Evolutionary conservation across 2,113 vertebrate genomes (phyloP).

Genomic region (Boulengeromyrus knoepffleri): DNA sequence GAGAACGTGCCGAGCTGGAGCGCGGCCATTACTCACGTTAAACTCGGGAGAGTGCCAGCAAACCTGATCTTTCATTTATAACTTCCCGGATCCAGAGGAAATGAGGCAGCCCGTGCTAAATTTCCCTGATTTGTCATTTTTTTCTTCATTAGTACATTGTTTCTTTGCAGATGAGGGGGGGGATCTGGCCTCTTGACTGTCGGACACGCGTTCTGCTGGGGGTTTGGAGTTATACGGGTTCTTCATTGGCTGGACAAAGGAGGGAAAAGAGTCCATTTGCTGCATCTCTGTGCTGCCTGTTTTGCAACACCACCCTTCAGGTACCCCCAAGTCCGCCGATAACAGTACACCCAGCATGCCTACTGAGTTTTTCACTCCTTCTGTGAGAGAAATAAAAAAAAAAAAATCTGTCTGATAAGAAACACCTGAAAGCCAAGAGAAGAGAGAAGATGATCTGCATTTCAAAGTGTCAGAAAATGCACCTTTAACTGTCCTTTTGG

Average conservation of each 20-base stretch:
- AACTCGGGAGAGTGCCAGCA: slow-evolving; percentile 11
- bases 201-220: background rate
- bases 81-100: slow-evolving; percentile 49
- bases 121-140: slow-evolving; percentile 27
- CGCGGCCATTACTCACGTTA: slow-evolving; percentile 13
- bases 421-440: background rate
- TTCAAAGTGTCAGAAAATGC: background rate
- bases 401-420: background rate
- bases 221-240: background rate
- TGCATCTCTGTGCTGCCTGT: background rate
- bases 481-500: background rate
- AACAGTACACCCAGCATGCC: background rate
- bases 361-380: background rate
- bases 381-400: background rate
- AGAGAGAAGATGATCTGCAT: background rate
- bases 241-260: background rate
- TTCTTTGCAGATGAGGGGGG: background rate
- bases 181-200: background rate
- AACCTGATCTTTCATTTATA: slow-evolving; percentile 42
- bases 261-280: background rate
- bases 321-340: background rate
- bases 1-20: slow-evolving; percentile 8
- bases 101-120: slow-evolving; percentile 33
- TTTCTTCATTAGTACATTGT: slow-evolving; percentile 26
- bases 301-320: background rate